Percentiles rank a stretch among this genome's conserved stretches.
phyloP scores from a whole-genome alignment of 2,797 vertebrate species.

The Rhinella marina region DNA sequence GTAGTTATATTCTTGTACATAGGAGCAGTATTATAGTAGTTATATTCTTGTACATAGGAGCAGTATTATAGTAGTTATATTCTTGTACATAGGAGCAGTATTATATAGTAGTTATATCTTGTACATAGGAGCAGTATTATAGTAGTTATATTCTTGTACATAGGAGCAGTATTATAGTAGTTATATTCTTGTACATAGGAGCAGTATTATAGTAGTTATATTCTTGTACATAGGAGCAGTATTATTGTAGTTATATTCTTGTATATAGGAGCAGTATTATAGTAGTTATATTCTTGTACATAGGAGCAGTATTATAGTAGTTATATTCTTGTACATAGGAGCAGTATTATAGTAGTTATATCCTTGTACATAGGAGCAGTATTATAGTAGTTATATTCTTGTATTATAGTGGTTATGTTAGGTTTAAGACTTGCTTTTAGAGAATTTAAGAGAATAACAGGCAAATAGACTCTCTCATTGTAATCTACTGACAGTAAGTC shows the following conservation, averaged over 20 bases:
- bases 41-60: conserved; percentile 20
- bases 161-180: conserved; percentile 7
- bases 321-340: not conserved
- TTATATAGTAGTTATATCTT: conserved; percentile 11
- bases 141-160: conserved; percentile 2
- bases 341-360: conserved; percentile 15
- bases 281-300: conserved; percentile 3
- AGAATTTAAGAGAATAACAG: too few species aligned
- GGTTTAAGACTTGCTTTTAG: too few species aligned
- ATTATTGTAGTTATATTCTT: conserved; percentile 5
- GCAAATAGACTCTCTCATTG: too few species aligned
- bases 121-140: not conserved
- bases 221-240: not conserved
- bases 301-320: conserved; percentile 4
- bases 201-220: conserved; percentile 7
- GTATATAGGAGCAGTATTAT: not conserved
- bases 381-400: conserved; percentile 2
- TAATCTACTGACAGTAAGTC: too few species aligned
- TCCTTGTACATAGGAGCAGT: not conserved
- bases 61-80: conserved; percentile 13
- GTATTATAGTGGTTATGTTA: not conserved
- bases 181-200: not conserved
- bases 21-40: not conserved
- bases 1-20: not conserved
- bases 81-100: conserved; percentile 1